Evolutionary conservation across 2,113 vertebrate genomes (phyloP).

Genomic region (Philantomba maxwellii): DNA sequence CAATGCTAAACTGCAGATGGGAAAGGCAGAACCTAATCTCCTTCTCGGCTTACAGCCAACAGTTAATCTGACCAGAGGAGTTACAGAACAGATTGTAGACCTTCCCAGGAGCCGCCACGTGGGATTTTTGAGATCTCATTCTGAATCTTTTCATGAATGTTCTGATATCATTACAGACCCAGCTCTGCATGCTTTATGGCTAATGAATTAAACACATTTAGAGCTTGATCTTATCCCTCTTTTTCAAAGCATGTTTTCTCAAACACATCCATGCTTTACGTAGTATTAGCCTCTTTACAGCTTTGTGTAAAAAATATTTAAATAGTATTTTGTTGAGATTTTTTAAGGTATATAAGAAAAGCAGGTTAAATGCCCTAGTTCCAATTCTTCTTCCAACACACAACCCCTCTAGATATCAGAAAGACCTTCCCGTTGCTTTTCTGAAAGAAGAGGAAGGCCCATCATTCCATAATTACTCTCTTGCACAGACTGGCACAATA

Average conservation of each 20-base stretch:
- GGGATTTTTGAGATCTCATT: not conserved
- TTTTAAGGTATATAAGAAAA: constrained; percentile 7
- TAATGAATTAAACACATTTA: constrained; percentile 25
- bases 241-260: constrained; percentile 29
- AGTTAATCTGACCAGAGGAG: not conserved
- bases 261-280: not conserved
- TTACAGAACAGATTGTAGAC: not conserved
- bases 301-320: constrained; percentile 22
- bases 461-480: constrained; percentile 38
- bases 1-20: not conserved
- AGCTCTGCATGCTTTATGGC: not conserved
- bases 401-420: not conserved
- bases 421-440: not conserved
- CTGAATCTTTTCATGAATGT: not conserved
- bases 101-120: not conserved
- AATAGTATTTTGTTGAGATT: not conserved
- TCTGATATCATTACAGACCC: not conserved
- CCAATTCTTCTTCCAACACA: not conserved
- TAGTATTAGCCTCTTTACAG: not conserved
- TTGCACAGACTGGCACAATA: constrained; percentile 50
- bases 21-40: not conserved
- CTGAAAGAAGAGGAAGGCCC: constrained; percentile 32
- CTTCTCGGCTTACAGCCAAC: not conserved
- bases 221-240: not conserved
- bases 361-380: not conserved